Percentiles rank a stretch among this genome's conserved stretches.
These are phyloP conservation scores for Scarus forsteni DNA, from an alignment of 2,797 vertebrate genomes.

Conservation along the genomic window DNA sequence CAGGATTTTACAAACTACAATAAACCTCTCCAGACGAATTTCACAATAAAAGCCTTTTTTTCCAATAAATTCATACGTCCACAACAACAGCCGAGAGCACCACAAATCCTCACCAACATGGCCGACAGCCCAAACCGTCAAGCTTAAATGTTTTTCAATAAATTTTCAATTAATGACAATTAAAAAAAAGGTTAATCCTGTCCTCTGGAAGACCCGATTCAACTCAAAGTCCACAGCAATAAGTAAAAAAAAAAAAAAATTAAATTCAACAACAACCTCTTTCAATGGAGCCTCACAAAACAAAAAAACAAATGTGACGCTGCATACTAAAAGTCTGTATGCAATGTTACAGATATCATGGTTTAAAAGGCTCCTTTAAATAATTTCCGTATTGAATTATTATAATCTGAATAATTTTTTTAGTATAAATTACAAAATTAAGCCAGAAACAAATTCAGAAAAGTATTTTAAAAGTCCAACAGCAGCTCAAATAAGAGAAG, in stretches of 20 bases:
- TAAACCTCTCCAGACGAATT: not conserved
- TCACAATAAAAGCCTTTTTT: not conserved
- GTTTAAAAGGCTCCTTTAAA: too few species aligned
- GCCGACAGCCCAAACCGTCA: not conserved
- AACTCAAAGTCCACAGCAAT: conserved; percentile 7
- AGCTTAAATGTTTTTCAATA: too few species aligned
- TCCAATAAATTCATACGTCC: not conserved
- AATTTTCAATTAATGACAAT: not conserved
- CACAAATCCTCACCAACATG: not conserved
- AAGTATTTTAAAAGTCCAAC: too few species aligned
- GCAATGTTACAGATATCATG: too few species aligned
- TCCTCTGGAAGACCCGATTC: conserved; percentile 50
- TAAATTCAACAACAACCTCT: not conserved
- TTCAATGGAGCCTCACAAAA: too few species aligned
- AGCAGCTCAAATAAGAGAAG: too few species aligned
- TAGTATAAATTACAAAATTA: too few species aligned
- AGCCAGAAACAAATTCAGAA: too few species aligned
- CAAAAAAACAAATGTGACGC: too few species aligned
- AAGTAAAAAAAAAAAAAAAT: not conserved
- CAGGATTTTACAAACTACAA: not conserved
- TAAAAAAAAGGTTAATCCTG: not conserved
- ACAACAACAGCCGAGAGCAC: not conserved
- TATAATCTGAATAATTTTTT: too few species aligned
- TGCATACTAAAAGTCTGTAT: too few species aligned
- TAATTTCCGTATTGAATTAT: too few species aligned